phyloP scores from a whole-genome alignment of 1,140 invertebrate genomes.

The Drosophila virilis region DNA sequence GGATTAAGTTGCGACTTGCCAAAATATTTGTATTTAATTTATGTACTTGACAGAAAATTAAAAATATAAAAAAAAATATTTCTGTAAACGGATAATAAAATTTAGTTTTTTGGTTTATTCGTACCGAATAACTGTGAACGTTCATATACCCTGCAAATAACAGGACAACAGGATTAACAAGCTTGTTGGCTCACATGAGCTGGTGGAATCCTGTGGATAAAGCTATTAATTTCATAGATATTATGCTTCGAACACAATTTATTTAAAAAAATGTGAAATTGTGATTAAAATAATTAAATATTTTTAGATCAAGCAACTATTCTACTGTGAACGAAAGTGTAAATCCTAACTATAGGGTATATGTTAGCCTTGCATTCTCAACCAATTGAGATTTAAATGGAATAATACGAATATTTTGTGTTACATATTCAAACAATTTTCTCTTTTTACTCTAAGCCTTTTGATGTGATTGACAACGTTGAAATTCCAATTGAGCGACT shows the following conservation, averaged over 20 bases:
- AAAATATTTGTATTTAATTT: slow-evolving; percentile 8
- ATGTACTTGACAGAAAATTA: background rate
- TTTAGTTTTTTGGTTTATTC: background rate
- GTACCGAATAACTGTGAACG: background rate
- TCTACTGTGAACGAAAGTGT: too few species aligned
- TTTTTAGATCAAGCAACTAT: background rate
- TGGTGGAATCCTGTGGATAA: background rate
- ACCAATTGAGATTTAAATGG: too few species aligned
- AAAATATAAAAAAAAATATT: background rate
- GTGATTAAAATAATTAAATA: background rate
- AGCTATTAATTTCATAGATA: background rate
- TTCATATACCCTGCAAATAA: background rate
- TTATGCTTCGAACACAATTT: too few species aligned
- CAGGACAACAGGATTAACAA: too few species aligned
- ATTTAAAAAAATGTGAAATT: too few species aligned
- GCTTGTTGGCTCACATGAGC: too few species aligned
- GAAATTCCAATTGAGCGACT: background rate
- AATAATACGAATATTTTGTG: background rate
- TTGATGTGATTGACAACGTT: background rate
- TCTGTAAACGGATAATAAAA: background rate
- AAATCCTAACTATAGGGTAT: too few species aligned
- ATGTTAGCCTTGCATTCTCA: too few species aligned
- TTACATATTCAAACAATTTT: background rate
- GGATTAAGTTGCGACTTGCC: slow-evolving; percentile 18
- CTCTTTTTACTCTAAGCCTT: background rate